phyloP scores from a whole-genome alignment of 1,140 invertebrate genomes.

The Pemphigus obesinymphae region DNA sequence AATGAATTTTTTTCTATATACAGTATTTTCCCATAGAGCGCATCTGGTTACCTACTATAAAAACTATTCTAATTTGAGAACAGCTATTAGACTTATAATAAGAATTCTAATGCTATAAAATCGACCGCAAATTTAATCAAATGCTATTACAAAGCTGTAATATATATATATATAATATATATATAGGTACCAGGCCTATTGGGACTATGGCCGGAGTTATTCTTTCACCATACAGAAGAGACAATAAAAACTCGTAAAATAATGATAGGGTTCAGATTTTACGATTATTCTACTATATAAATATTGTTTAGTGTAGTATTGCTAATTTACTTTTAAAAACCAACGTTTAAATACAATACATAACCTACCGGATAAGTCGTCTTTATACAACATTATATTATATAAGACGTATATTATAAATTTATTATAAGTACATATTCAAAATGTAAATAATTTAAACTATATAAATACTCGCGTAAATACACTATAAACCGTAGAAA shows the following conservation, averaged over 20 bases:
- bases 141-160: slow-evolving; percentile 2
- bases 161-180: too few species aligned
- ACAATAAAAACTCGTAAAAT: slow-evolving; percentile 10
- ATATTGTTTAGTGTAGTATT: not conserved
- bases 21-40: not conserved
- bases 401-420: too few species aligned
- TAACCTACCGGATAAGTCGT: too few species aligned
- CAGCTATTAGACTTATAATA: slow-evolving; percentile 2
- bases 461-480: too few species aligned
- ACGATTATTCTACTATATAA: not conserved
- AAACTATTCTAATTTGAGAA: not conserved
- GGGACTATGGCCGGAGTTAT: not conserved
- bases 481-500: too few species aligned
- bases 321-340: not conserved
- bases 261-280: not conserved
- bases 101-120: slow-evolving; percentile 10
- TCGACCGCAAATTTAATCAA: slow-evolving; percentile 30
- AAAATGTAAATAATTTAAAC: too few species aligned
- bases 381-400: too few species aligned
- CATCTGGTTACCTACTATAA: slow-evolving; percentile 1
- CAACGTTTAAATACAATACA: not conserved
- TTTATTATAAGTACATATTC: too few species aligned
- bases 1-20: not conserved
- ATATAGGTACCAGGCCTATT: too few species aligned
- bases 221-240: not conserved